Conservation (phyloP, 1,140 invertebrate species). For the Steinernema feltiae region DNA sequence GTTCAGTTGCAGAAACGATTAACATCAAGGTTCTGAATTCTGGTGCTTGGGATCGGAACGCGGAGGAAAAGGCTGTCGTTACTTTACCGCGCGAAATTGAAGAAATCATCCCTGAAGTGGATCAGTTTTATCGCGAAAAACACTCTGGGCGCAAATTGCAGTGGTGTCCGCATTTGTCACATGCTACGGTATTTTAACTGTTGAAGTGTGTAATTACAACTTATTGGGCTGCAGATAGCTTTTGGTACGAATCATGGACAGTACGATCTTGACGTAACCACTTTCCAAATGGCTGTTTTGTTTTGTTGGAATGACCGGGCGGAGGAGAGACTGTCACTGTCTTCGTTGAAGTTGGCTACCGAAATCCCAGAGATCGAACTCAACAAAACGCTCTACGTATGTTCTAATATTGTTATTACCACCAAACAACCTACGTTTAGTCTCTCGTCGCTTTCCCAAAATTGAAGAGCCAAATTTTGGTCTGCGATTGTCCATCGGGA, state of each 20-base stretch:
- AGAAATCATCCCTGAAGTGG: constrained; percentile 88
- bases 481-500: constrained; percentile 73
- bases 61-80: constrained; percentile 85
- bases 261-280: constrained; percentile 96
- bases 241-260: constrained; percentile 80
- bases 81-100: constrained; percentile 91
- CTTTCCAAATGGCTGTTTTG: constrained; percentile 98
- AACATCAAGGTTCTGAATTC: constrained; percentile 87
- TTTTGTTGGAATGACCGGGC: constrained; percentile 90
- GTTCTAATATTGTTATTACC: constrained; percentile 28
- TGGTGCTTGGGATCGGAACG: constrained; percentile 84
- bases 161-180: constrained; percentile 99
- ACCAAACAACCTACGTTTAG: constrained; percentile 57
- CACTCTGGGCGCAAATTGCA: constrained; percentile 95
- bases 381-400: constrained; percentile 83
- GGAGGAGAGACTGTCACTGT: constrained; percentile 82
- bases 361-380: constrained; percentile 92
- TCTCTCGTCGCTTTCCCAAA: constrained; percentile 93
- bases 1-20: constrained; percentile 59
- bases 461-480: constrained; percentile 80
- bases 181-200: constrained; percentile 71
- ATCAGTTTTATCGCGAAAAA: constrained; percentile 70
- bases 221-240: constrained; percentile 68
- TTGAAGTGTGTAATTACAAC: constrained; percentile 25
- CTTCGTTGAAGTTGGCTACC: constrained; percentile 87